A percentile compares a stretch with the other conserved stretches of the same genome.
These are phyloP conservation scores for Idris sp. DNA, from an alignment of 1,140 invertebrate species.

Conservation along the genomic window DNA sequence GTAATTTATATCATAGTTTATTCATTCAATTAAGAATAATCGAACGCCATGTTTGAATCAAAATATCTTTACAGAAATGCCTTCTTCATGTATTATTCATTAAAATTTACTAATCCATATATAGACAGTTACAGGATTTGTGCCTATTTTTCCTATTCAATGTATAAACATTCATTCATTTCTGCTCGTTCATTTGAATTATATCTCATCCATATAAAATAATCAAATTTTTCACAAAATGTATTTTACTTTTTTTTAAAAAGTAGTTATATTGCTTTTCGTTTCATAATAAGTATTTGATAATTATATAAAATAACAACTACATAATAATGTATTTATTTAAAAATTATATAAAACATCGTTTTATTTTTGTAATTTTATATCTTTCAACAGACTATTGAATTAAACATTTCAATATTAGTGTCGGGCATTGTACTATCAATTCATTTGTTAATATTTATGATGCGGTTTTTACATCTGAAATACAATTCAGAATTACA, in stretches of 20 bases:
- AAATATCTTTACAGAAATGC: conserved; percentile 28
- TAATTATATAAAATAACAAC: too few species aligned
- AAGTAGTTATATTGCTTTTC: too few species aligned
- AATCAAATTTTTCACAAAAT: conserved; percentile 1
- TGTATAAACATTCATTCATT: conserved; percentile 7
- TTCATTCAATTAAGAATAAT: conserved; percentile 39
- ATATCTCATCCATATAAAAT: conserved; percentile 2
- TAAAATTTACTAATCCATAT: conserved; percentile 25
- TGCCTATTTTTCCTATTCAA: conserved; percentile 14
- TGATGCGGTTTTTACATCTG: conserved; percentile 4
- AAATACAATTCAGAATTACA: too few species aligned
- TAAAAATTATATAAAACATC: too few species aligned
- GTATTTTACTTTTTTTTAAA: neutral
- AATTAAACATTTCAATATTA: conserved; percentile 25
- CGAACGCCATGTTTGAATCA: conserved; percentile 13
- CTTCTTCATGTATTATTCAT: conserved; percentile 42
- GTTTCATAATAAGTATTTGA: conserved; percentile 26
- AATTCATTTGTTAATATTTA: conserved; percentile 12
- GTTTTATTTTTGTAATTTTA: conserved; percentile 26
- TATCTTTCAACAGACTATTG: conserved; percentile 14
- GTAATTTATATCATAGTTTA: conserved; percentile 18
- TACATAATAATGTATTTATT: too few species aligned
- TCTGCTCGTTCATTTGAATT: conserved; percentile 2
- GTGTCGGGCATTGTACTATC: conserved; percentile 5
- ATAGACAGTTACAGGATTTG: conserved; percentile 26